Percentiles rank a stretch among this genome's conserved stretches.
Evolutionary conservation across 2,113 vertebrate species (phyloP).

Genomic region (Rhipidura dahli): DNA sequence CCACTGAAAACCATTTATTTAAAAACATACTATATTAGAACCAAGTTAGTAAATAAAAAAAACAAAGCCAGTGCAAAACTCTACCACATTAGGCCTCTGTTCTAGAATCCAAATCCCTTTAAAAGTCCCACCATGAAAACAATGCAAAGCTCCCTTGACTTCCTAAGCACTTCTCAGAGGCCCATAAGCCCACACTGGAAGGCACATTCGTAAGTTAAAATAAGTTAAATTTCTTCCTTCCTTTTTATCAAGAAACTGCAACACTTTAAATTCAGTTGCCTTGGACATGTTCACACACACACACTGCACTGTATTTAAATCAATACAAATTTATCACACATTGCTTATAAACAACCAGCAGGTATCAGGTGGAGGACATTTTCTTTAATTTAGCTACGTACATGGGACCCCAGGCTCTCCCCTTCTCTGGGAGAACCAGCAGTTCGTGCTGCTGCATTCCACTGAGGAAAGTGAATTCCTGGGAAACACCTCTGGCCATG

Average conservation of each 20-base stretch:
- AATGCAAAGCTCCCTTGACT: not conserved
- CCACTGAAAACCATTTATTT: not conserved
- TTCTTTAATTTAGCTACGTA: conserved; percentile 87
- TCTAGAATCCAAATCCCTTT: not conserved
- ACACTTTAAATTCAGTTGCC: not conserved
- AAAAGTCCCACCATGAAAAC: not conserved
- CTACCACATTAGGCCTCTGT: not conserved
- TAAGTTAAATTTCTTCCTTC: not conserved
- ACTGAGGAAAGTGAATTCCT: conserved; percentile 78
- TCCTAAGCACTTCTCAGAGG: not conserved
- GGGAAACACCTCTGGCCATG: conserved; percentile 72
- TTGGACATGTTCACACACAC: not conserved
- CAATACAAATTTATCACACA: not conserved
- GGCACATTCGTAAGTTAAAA: not conserved
- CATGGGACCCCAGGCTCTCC: conserved; percentile 92
- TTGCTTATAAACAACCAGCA: not conserved
- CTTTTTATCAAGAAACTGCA: not conserved
- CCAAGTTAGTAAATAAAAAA: not conserved
- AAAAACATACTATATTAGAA: not conserved
- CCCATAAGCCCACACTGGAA: not conserved
- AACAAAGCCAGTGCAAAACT: not conserved
- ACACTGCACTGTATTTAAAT: not conserved
- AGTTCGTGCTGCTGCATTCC: conserved; percentile 74
- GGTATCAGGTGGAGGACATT: not conserved
- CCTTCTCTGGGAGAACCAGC: conserved; percentile 84